phyloP scores from a whole-genome alignment of 2,113 vertebrate genomes.

The Baryphthengus martii region DNA sequence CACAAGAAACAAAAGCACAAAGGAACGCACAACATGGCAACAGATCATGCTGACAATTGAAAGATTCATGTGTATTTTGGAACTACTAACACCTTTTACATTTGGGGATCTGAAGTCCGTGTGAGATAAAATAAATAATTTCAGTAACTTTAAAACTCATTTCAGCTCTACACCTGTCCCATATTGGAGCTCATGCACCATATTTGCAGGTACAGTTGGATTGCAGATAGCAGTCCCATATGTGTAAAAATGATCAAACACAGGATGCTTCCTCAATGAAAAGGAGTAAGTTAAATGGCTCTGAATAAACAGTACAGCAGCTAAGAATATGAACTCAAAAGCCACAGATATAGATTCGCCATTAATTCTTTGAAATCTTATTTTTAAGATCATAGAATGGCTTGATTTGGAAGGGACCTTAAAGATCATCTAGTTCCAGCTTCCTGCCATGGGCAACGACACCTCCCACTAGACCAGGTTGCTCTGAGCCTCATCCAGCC shows the following conservation, averaged over 20 bases:
- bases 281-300: background rate
- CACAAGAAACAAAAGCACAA: constrained; percentile 26
- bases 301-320: background rate
- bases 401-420: too few relatives aligned
- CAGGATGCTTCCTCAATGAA: background rate
- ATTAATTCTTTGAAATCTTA: background rate
- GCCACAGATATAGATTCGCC: background rate
- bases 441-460: too few relatives aligned
- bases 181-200: background rate
- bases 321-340: background rate
- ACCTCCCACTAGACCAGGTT: too few relatives aligned
- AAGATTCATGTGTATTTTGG: background rate
- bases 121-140: background rate
- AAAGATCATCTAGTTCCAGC: too few relatives aligned
- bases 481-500: too few relatives aligned
- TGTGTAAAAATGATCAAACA: background rate
- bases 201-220: background rate
- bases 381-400: background rate
- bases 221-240: background rate
- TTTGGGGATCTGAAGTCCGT: background rate
- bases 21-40: accelerated
- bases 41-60: background rate
- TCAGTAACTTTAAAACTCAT: background rate
- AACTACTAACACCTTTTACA: background rate
- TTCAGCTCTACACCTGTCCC: background rate